Percentiles rank a stretch among this genome's conserved stretches.
Evolutionary conservation across 2,797 vertebrate genomes (phyloP).

Genomic region (Columba guinea): DNA sequence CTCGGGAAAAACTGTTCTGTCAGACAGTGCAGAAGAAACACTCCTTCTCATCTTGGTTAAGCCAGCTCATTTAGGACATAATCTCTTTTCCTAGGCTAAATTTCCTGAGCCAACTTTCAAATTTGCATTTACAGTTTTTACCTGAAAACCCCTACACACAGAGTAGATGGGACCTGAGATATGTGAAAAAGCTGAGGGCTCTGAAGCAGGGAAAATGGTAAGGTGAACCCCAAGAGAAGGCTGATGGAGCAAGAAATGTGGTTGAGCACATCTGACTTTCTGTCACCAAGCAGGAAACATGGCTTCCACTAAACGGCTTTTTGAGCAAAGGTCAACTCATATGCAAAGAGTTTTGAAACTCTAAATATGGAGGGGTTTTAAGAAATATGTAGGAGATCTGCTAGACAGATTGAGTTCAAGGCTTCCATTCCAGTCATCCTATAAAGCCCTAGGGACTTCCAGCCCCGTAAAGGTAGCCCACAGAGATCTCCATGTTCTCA

Average conservation of each 20-base stretch:
- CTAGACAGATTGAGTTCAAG: not conserved
- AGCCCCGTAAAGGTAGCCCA: not conserved
- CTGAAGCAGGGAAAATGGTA: not conserved
- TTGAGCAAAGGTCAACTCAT: not conserved
- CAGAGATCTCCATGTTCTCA: not conserved
- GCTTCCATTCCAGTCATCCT: not conserved
- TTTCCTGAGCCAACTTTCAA: not conserved
- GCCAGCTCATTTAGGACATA: constrained; percentile 5
- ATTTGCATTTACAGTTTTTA: not conserved
- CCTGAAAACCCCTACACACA: not conserved
- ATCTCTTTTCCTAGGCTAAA: constrained; percentile 1
- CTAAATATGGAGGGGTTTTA: not conserved
- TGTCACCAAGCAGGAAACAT: not conserved
- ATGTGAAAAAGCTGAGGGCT: not conserved
- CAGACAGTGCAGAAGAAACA: constrained; percentile 31
- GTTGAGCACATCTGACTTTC: constrained; percentile 11
- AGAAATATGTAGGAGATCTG: not conserved
- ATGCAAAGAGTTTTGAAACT: not conserved
- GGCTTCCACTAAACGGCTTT: constrained; percentile 30
- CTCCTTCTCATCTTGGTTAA: not conserved
- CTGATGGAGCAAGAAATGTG: not conserved
- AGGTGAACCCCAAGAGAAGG: not conserved
- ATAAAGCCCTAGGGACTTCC: constrained; percentile 40
- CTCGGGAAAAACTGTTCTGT: constrained; percentile 19
- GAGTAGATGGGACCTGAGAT: not conserved